These are phyloP conservation scores for Iphiclides podalirius DNA, from an alignment of 2,888 invertebrate genomes.

Conservation along the genomic window DNA sequence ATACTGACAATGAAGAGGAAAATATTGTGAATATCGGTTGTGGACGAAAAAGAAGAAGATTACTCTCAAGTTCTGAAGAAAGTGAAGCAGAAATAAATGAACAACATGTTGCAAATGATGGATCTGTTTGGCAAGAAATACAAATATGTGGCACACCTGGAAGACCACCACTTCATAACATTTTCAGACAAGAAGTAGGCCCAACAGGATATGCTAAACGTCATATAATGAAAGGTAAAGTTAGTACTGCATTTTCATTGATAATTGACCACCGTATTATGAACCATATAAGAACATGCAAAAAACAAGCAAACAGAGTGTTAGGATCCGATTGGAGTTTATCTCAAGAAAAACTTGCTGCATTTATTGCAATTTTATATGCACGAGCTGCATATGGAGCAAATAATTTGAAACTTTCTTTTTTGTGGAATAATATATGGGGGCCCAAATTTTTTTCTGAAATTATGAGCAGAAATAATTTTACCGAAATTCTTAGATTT, in stretches of 20 bases:
- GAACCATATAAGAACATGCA: constrained; percentile 15
- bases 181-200: constrained; percentile 18
- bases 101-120: constrained; percentile 13
- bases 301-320: constrained; percentile 16
- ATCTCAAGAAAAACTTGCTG: constrained; percentile 15
- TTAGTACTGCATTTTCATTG: constrained; percentile 16
- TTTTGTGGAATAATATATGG: constrained; percentile 12
- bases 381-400: constrained; percentile 13
- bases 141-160: constrained; percentile 9
- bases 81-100: constrained; percentile 11
- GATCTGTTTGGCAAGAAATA: constrained; percentile 16
- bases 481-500: constrained; percentile 17
- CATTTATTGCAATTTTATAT: constrained; percentile 20
- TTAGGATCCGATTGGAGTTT: constrained; percentile 18
- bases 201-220: constrained; percentile 20
- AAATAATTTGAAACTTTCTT: constrained; percentile 14
- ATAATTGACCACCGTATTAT: constrained; percentile 14
- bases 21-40: constrained; percentile 16
- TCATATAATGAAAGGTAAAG: constrained; percentile 20
- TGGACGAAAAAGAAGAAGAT: constrained; percentile 19
- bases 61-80: constrained; percentile 16
- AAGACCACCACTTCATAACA: constrained; percentile 15
- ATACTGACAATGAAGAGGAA: constrained; percentile 16
- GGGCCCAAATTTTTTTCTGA: constrained; percentile 23
- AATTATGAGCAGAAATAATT: constrained; percentile 19